Percentiles rank a stretch among this genome's conserved stretches.
These are phyloP conservation scores for Theretra japonica DNA, from an alignment of 2,888 invertebrate species.

Conservation along the genomic window DNA sequence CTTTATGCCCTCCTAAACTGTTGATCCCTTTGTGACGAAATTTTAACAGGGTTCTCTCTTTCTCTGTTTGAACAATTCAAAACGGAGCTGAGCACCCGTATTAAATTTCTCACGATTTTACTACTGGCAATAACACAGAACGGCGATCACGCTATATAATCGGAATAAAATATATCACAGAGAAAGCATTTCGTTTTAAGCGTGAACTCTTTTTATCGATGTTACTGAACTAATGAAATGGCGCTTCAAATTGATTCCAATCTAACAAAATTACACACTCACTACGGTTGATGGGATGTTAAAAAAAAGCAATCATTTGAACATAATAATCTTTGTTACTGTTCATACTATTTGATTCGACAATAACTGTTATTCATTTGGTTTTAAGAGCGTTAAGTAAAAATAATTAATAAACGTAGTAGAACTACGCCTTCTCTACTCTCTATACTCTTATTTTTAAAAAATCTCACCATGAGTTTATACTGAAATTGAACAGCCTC, in stretches of 20 bases:
- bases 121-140: not conserved
- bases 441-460: no score
- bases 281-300: not conserved
- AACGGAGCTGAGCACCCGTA: not conserved
- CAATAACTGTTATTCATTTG: not conserved
- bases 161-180: not conserved
- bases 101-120: not conserved
- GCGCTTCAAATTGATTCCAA: conserved; percentile 1
- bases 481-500: no score
- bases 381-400: not conserved
- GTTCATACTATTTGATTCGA: not conserved
- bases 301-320: not conserved
- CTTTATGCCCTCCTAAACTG: no score
- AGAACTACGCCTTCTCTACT: not conserved
- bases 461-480: no score
- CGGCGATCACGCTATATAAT: not conserved
- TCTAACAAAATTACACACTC: conserved; percentile 15
- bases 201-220: not conserved
- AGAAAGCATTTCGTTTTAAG: conserved; percentile 1
- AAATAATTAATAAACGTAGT: not conserved
- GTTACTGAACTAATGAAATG: conserved; percentile 9
- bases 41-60: no score
- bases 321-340: not conserved
- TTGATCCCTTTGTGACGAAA: no score
- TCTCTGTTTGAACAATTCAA: no score